Conservation (phyloP, 1,140 invertebrate species). For the Zaprionus lachaisei region DNA sequence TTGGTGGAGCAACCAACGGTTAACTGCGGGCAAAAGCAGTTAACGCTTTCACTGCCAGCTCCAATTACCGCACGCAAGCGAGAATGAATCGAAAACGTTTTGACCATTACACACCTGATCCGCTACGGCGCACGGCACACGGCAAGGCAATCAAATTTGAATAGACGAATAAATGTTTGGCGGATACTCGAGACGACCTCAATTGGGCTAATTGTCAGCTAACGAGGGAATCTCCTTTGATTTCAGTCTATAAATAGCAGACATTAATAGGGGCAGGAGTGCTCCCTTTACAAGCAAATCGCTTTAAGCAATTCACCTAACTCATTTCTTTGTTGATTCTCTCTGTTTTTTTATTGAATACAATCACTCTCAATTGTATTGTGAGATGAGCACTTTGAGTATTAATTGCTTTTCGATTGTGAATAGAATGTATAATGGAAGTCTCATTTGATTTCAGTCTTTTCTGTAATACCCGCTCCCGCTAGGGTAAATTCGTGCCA, state of each 20-base stretch:
- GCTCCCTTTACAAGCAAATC: background rate
- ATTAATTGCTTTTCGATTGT: background rate
- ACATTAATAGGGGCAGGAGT: background rate
- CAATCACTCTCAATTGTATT: too few species aligned
- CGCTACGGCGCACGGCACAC: background rate
- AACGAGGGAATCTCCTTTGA: conserved; percentile 1
- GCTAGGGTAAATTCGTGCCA: too few species aligned
- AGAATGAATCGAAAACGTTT: conserved; percentile 12
- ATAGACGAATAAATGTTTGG: conserved; percentile 2
- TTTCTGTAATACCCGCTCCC: too few species aligned
- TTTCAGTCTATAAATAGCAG: background rate
- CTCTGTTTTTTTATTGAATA: too few species aligned
- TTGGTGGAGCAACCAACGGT: background rate
- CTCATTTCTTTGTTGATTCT: too few species aligned
- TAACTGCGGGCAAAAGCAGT: conserved; percentile 22
- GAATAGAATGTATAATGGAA: background rate
- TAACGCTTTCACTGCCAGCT: conserved; percentile 17
- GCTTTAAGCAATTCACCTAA: too few species aligned
- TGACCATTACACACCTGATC: conserved; percentile 13
- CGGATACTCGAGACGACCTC: background rate
- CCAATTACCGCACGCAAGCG: conserved; percentile 14
- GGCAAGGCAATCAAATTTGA: background rate
- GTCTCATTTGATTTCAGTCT: background rate
- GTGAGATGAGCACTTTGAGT: background rate
- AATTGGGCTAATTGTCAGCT: background rate